These are phyloP conservation scores for Chymomyza fuscimana DNA, from an alignment of 2,888 invertebrate genomes.

Conservation along the genomic window DNA sequence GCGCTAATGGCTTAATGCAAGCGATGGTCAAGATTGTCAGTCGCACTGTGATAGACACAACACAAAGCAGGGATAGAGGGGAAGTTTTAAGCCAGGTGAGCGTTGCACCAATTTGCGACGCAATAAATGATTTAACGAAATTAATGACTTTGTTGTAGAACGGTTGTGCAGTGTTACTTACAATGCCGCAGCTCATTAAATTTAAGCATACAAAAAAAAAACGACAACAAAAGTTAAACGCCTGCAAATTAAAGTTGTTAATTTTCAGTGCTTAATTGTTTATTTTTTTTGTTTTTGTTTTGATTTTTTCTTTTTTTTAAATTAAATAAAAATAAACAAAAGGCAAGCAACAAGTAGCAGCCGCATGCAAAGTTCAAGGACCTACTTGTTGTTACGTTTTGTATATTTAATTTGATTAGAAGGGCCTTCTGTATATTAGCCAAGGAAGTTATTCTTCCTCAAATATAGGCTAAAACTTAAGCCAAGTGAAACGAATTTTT, in stretches of 20 bases:
- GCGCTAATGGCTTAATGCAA: conserved; percentile 42
- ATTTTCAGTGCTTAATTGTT: conserved; percentile 62
- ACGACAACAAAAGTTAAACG: conserved; percentile 47
- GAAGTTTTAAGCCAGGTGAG: background rate
- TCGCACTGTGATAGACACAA: background rate
- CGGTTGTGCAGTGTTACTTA: conserved; percentile 42
- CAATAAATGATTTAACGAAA: conserved; percentile 65
- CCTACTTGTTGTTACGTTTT: no score
- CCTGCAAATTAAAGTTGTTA: conserved; percentile 70
- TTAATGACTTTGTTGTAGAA: conserved; percentile 72
- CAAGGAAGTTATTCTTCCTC: no score
- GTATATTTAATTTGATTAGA: no score
- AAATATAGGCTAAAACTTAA: no score
- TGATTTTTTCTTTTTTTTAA: background rate
- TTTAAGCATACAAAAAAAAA: conserved; percentile 63
- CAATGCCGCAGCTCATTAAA: conserved; percentile 54
- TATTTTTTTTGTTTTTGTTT: conserved; percentile 25
- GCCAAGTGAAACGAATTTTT: no score
- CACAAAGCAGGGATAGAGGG: background rate
- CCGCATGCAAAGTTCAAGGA: no score
- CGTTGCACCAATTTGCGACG: conserved; percentile 50
- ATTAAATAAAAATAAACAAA: conserved; percentile 1
- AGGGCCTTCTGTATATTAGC: no score
- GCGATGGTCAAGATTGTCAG: conserved; percentile 1
- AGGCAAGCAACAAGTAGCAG: background rate